Percentiles rank a stretch among this genome's conserved stretches.
These are phyloP conservation scores for Enteromius thamalakanensis DNA, from an alignment of 2,797 vertebrate genomes.

Conservation along the genomic window DNA sequence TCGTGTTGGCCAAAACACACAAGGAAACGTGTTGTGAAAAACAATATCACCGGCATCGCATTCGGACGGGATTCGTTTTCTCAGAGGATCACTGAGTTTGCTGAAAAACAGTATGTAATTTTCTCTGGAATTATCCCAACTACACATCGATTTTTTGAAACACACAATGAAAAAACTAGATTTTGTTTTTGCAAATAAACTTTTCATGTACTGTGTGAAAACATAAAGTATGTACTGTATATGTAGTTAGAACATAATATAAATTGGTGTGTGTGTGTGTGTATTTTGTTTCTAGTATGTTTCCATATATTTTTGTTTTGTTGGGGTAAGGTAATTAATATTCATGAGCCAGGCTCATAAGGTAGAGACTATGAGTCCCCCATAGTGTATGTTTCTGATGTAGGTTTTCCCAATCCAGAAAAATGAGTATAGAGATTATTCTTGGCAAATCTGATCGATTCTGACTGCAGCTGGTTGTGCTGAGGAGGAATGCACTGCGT, in stretches of 20 bases:
- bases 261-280: too few species aligned
- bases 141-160: too few species aligned
- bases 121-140: neutral
- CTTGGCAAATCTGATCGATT: slow-evolving; percentile 39
- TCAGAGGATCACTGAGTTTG: neutral
- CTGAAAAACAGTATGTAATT: neutral
- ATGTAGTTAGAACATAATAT: too few species aligned
- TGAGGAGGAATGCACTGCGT: slow-evolving; percentile 47
- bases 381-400: neutral
- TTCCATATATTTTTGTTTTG: too few species aligned
- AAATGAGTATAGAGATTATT: slow-evolving; percentile 17
- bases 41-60: neutral
- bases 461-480: slow-evolving; percentile 49
- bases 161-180: too few species aligned
- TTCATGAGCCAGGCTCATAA: too few species aligned
- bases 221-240: too few species aligned
- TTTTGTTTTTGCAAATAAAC: too few species aligned
- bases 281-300: too few species aligned
- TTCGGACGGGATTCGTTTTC: neutral
- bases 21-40: neutral
- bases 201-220: too few species aligned
- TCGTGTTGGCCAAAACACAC: neutral
- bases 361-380: neutral
- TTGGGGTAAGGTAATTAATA: too few species aligned
- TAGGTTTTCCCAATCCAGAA: neutral